Percentiles rank a stretch among this genome's conserved stretches.
Conservation (phyloP, 1,140 invertebrate genomes). For the Bradysia coprophila region DNA sequence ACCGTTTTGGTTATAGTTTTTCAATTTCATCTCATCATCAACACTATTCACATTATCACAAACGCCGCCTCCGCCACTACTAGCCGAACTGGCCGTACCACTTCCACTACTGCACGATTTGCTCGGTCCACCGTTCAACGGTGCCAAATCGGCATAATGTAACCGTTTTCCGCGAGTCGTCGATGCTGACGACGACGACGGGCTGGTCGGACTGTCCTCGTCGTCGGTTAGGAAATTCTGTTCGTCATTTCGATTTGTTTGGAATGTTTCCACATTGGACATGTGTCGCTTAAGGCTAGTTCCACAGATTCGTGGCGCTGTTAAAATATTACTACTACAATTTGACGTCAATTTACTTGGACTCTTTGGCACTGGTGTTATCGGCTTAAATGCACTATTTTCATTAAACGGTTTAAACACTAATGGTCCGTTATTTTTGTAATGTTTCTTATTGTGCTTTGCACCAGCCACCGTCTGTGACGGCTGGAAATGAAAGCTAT, state of each 20-base stretch:
- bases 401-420: conserved; percentile 13
- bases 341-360: not conserved
- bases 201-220: not conserved
- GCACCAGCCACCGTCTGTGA: conserved; percentile 19
- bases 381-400: conserved; percentile 19
- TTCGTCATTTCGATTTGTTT: not conserved
- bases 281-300: conserved; percentile 3
- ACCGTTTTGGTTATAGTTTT: not conserved
- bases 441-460: conserved; percentile 7
- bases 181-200: not conserved
- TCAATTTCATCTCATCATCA: not conserved
- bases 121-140: not conserved
- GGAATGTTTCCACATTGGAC: conserved; percentile 4
- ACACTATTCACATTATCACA: not conserved
- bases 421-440: conserved; percentile 7
- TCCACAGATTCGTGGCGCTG: conserved; percentile 4
- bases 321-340: not conserved
- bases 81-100: not conserved
- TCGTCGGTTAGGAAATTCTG: not conserved
- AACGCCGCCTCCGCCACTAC: not conserved
- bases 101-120: not conserved
- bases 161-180: conserved; percentile 6
- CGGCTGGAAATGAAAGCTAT: conserved; percentile 47
- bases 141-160: conserved; percentile 27
- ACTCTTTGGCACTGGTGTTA: conserved; percentile 8